phyloP scores from a whole-genome alignment of 2,888 invertebrate species.

The Stenurella melanura region DNA sequence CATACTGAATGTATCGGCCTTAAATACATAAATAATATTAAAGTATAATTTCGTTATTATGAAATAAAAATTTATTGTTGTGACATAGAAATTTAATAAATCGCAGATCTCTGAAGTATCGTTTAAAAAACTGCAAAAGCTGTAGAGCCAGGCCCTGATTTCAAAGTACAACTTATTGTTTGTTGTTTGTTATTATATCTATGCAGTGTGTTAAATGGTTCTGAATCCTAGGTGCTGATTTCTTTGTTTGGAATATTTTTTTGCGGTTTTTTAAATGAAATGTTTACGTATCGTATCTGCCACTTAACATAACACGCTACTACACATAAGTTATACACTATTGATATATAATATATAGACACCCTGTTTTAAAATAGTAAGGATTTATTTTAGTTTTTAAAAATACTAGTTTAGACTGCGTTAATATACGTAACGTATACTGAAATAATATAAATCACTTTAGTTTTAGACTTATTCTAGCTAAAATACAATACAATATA shows the following conservation, averaged over 20 bases:
- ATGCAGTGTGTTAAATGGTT: slow-evolving; percentile 59
- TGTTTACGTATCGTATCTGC: slow-evolving; percentile 68
- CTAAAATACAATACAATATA: slow-evolving; percentile 68
- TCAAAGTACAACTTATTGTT: slow-evolving; percentile 73
- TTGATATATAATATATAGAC: slow-evolving; percentile 62
- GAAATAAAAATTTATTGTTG: slow-evolving; percentile 72
- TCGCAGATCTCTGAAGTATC: slow-evolving; percentile 64
- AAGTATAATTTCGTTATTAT: slow-evolving; percentile 71
- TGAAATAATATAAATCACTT: slow-evolving; percentile 63
- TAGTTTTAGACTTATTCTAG: slow-evolving; percentile 64
- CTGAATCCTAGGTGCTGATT: slow-evolving; percentile 68
- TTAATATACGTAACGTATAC: slow-evolving; percentile 66
- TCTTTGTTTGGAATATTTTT: slow-evolving; percentile 59
- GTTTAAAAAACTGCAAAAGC: slow-evolving; percentile 69
- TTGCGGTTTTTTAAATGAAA: slow-evolving; percentile 70
- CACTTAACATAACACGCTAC: slow-evolving; percentile 71
- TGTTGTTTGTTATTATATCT: slow-evolving; percentile 70
- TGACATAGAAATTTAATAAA: slow-evolving; percentile 69
- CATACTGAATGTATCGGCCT: slow-evolving; percentile 75
- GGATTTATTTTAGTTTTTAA: slow-evolving; percentile 63
- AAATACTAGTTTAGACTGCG: slow-evolving; percentile 64
- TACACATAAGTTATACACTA: slow-evolving; percentile 71
- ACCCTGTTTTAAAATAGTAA: slow-evolving; percentile 63
- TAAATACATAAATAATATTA: slow-evolving; percentile 71
- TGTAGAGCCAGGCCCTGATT: slow-evolving; percentile 73